Percentiles rank a stretch among this genome's conserved stretches.
phyloP scores from a whole-genome alignment of 2,113 vertebrate genomes.

The Chascanopsetta lugubris region DNA sequence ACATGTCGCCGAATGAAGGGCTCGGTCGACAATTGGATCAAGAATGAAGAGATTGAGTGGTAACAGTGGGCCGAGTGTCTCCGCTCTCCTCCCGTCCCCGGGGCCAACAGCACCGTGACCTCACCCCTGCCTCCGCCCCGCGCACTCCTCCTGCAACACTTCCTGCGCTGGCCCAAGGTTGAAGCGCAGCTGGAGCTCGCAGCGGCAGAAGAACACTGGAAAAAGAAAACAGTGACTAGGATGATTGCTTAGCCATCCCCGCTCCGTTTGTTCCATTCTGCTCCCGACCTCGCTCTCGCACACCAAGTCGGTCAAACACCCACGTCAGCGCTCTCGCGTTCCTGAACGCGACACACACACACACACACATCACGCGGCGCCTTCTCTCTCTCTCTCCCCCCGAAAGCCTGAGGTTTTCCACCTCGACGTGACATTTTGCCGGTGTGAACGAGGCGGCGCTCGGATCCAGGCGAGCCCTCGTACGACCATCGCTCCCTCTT shows the following conservation, averaged over 20 bases:
- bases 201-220: conserved; percentile 30
- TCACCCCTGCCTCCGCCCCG: conserved; percentile 69
- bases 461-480: conserved; percentile 18
- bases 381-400: conserved; percentile 22
- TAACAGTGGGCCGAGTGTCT: conserved; percentile 63
- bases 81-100: conserved; percentile 61
- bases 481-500: conserved; percentile 49
- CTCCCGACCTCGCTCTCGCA: conserved; percentile 47
- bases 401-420: conserved; percentile 47
- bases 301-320: conserved; percentile 56
- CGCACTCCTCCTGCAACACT: conserved; percentile 57
- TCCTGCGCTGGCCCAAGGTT: conserved; percentile 55
- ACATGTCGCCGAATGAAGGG: conserved; percentile 30
- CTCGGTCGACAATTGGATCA: conserved; percentile 23
- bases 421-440: conserved; percentile 53
- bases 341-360: conserved; percentile 9
- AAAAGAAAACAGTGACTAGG: conserved; percentile 9
- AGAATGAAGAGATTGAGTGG: conserved; percentile 50
- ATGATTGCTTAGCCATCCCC: conserved; percentile 65
- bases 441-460: conserved; percentile 36
- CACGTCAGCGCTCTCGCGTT: conserved; percentile 52
- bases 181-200: conserved; percentile 61
- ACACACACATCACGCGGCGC: too few species aligned
- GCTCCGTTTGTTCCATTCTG: conserved; percentile 44
- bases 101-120: conserved; percentile 66